Evolutionary conservation across 1,140 invertebrate genomes (phyloP).

Genomic region (Steinernema khuongi): DNA sequence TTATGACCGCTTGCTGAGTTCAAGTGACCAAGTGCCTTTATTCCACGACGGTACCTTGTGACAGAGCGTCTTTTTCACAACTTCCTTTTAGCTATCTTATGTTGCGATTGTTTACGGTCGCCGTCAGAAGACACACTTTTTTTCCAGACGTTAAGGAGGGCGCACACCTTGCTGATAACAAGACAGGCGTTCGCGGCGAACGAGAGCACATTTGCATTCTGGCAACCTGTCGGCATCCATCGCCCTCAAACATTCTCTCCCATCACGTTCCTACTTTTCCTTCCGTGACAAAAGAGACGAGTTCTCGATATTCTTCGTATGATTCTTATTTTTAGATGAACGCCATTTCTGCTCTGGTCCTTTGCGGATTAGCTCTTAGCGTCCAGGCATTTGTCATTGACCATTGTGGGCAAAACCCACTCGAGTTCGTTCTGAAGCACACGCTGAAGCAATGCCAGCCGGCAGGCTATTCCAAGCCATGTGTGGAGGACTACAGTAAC

Average conservation of each 20-base stretch:
- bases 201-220: conserved; percentile 10
- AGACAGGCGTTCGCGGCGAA: background rate
- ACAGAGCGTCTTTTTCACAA: background rate
- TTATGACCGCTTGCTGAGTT: too few relatives aligned
- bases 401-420: background rate
- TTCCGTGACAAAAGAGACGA: background rate
- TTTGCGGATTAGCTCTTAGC: background rate
- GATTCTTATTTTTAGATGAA: background rate
- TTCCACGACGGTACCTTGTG: background rate
- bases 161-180: background rate
- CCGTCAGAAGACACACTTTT: conserved; percentile 6
- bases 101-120: background rate
- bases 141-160: background rate
- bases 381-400: background rate
- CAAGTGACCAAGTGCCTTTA: too few relatives aligned
- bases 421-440: background rate
- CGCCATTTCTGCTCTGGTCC: background rate
- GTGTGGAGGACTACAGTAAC: too few relatives aligned
- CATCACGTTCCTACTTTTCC: too few relatives aligned
- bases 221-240: background rate
- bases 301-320: background rate
- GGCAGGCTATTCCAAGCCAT: too few relatives aligned
- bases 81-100: background rate
- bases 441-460: too few relatives aligned
- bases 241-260: background rate